A percentile compares a stretch with the other conserved stretches of the same genome.
These are phyloP conservation scores for Tricholauxania praeusta DNA, from an alignment of 2,888 invertebrate species.

Conservation along the genomic window DNA sequence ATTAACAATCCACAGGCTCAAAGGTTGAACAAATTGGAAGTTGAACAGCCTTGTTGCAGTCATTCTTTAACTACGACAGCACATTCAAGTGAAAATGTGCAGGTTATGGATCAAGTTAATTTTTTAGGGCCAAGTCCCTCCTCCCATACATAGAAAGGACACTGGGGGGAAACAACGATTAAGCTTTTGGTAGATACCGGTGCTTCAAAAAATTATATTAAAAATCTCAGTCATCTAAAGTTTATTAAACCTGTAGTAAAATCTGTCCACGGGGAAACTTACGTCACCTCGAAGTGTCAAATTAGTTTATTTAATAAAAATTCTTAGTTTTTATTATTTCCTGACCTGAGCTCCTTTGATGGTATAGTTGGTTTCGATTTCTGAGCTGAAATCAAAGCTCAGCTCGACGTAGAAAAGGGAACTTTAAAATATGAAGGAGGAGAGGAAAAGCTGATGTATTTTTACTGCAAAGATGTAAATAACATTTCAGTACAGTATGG, in stretches of 20 bases:
- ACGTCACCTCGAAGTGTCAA: background rate
- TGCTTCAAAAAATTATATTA: no score
- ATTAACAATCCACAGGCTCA: background rate
- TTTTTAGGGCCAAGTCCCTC: background rate
- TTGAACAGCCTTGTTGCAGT: background rate
- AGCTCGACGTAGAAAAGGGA: background rate
- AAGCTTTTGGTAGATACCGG: background rate
- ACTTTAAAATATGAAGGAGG: background rate
- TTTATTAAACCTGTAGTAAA: background rate
- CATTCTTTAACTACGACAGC: background rate
- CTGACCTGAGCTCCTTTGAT: no score
- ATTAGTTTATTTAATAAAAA: background rate
- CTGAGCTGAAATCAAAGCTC: background rate
- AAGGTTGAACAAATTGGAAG: background rate
- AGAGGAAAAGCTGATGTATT: background rate
- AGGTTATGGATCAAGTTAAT: background rate
- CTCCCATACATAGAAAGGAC: constrained; percentile 4
- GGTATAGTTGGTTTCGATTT: no score
- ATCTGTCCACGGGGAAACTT: background rate
- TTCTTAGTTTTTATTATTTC: no score
- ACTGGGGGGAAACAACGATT: background rate
- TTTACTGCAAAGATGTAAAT: background rate
- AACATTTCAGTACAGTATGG: background rate
- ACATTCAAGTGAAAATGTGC: no score
- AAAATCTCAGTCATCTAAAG: no score